phyloP scores from a whole-genome alignment of 2,113 vertebrate genomes.

The Carassius auratus region DNA sequence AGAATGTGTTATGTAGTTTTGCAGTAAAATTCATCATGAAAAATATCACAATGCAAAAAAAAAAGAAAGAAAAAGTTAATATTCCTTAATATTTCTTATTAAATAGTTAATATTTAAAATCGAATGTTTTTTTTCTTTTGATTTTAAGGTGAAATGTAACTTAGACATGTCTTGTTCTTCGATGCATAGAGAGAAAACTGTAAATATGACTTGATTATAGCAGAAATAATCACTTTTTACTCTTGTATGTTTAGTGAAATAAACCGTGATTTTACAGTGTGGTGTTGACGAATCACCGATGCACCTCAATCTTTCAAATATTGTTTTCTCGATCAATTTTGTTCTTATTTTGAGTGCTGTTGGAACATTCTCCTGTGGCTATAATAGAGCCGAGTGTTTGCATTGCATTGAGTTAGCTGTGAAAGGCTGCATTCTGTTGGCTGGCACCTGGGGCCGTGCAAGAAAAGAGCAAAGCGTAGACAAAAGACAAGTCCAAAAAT shows the following conservation, averaged over 20 bases:
- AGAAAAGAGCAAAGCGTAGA: slow-evolving; percentile 76
- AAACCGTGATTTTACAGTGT: not conserved
- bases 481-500: slow-evolving; percentile 71
- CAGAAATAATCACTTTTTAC: not conserved
- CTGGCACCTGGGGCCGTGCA: slow-evolving; percentile 68
- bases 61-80: no score
- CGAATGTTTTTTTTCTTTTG: no score
- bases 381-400: slow-evolving; percentile 74
- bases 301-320: not conserved
- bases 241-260: not conserved
- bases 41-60: not conserved
- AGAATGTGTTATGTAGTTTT: no score
- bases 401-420: slow-evolving; percentile 67
- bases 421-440: slow-evolving; percentile 71
- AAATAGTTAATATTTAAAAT: no score
- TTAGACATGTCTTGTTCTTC: not conserved
- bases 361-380: slow-evolving; percentile 69
- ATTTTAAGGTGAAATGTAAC: not conserved
- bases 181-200: not conserved
- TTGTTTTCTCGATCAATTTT: not conserved
- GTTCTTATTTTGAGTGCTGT: slow-evolving; percentile 51
- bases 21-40: not conserved
- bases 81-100: no score
- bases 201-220: not conserved
- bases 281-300: no score